phyloP scores from a whole-genome alignment of 2,797 vertebrate genomes.

The Ceryle rudis region DNA sequence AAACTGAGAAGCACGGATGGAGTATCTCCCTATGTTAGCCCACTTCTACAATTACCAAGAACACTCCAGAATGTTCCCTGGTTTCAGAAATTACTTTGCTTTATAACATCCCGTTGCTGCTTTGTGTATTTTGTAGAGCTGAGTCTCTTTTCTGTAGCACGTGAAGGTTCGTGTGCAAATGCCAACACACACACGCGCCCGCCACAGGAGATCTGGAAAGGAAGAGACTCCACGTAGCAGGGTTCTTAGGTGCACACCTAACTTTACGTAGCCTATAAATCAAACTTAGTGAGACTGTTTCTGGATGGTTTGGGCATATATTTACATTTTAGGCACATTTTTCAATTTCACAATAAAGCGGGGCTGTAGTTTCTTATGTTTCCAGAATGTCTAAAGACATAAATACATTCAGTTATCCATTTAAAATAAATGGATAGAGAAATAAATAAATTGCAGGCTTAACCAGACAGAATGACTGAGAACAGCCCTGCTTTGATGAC shows the following conservation, averaged over 20 bases:
- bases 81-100: not conserved
- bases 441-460: not conserved
- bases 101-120: not conserved
- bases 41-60: not conserved
- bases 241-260: not conserved
- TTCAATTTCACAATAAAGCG: not conserved
- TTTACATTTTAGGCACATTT: not conserved
- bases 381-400: not conserved
- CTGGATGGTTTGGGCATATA: not conserved
- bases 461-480: not conserved
- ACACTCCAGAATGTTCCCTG: not conserved
- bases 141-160: not conserved
- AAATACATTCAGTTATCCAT: not conserved
- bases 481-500: not conserved
- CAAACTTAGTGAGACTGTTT: not conserved
- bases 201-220: not conserved
- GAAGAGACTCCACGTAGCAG: not conserved
- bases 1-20: not conserved
- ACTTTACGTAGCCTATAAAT: not conserved
- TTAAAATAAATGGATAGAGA: not conserved
- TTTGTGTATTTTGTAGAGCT: not conserved
- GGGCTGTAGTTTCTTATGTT: not conserved
- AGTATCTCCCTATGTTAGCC: not conserved
- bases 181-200: rapidly evolving
- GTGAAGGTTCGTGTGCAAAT: not conserved